Evolutionary conservation across 1,140 invertebrate species (phyloP).

Genomic region (Drosophila teissieri): DNA sequence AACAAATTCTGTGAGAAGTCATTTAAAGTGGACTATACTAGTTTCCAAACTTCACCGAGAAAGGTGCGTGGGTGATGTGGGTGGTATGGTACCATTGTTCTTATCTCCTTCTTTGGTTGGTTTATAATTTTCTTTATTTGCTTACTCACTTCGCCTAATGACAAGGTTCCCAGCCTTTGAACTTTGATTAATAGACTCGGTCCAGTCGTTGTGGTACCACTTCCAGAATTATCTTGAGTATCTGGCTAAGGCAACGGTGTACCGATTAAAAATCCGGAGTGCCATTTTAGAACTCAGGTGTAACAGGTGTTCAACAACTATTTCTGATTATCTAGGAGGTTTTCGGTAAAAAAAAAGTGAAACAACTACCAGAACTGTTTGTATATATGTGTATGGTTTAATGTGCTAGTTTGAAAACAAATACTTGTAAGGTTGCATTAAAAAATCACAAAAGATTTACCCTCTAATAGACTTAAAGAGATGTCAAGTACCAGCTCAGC

Average conservation of each 20-base stretch:
- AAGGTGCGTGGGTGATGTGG: not conserved
- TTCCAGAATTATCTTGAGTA: not conserved
- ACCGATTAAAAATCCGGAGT: not conserved
- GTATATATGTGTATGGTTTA: too few species aligned
- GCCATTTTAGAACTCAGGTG: not conserved
- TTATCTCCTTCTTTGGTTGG: not conserved
- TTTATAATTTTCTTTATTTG: not conserved
- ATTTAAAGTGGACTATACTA: not conserved
- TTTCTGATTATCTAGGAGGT: not conserved
- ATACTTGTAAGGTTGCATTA: not conserved
- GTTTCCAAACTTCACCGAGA: not conserved
- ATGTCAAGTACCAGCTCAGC: too few species aligned
- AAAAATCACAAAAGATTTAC: too few species aligned
- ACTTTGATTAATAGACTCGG: constrained; percentile 1
- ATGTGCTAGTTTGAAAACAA: not conserved
- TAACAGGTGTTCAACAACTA: constrained; percentile 8
- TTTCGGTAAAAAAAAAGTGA: not conserved
- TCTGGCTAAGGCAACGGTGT: not conserved
- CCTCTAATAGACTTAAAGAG: too few species aligned
- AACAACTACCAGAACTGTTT: too few species aligned
- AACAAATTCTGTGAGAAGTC: too few species aligned
- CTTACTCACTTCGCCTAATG: not conserved
- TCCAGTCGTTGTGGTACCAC: not conserved
- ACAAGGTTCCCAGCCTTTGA: not conserved
- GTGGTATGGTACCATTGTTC: not conserved